Conservation (phyloP, 2,888 invertebrate species). For the Melolontha melolontha region DNA sequence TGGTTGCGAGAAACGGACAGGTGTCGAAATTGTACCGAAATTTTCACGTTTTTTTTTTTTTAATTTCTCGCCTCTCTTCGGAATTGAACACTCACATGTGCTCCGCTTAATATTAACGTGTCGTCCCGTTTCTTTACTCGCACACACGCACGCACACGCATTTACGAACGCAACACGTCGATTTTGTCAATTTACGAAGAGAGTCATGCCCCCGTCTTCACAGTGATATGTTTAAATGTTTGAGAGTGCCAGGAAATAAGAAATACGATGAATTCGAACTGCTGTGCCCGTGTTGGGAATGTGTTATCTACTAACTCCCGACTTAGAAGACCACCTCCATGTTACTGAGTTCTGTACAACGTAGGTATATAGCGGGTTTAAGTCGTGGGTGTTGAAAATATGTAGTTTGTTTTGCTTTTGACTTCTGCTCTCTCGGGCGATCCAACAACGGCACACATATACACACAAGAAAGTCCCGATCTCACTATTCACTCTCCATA, state of each 20-base stretch:
- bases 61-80: constrained; percentile 36
- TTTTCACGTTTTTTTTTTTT: constrained; percentile 30
- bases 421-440: constrained; percentile 42
- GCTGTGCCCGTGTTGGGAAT: constrained; percentile 45
- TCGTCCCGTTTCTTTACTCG: constrained; percentile 23
- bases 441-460: not conserved
- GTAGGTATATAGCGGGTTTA: constrained; percentile 56
- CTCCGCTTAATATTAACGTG: constrained; percentile 39
- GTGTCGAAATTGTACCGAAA: constrained; percentile 1
- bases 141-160: not conserved
- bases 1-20: no score
- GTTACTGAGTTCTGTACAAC: constrained; percentile 61
- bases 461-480: no score
- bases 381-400: constrained; percentile 57
- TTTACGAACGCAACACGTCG: no score
- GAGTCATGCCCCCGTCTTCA: constrained; percentile 23
- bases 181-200: constrained; percentile 12
- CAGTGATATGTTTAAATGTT: constrained; percentile 36
- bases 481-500: no score
- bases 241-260: constrained; percentile 27
- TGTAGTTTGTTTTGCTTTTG: constrained; percentile 45
- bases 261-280: constrained; percentile 56
- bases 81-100: constrained; percentile 41
- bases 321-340: constrained; percentile 61
- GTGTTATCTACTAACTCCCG: constrained; percentile 58